Evolutionary conservation across 2,113 vertebrate species (phyloP).

Genomic region (Sylvilagus bachmani): DNA sequence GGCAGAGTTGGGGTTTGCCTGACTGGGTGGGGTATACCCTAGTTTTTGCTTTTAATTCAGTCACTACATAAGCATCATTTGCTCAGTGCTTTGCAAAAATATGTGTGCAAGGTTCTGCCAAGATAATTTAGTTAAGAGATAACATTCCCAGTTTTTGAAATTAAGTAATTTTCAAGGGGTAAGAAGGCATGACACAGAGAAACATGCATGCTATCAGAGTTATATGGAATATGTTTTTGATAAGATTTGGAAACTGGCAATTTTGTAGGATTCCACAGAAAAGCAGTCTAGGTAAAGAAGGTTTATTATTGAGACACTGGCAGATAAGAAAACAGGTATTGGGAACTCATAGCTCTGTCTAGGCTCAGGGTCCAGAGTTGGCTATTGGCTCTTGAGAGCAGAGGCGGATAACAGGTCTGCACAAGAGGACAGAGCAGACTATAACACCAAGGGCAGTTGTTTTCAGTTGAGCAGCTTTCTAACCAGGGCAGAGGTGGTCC

Average conservation of each 20-base stretch:
- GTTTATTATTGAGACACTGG: neutral
- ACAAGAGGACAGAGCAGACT: neutral
- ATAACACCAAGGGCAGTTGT: neutral
- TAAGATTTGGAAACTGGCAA: conserved; percentile 28
- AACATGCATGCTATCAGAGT: neutral
- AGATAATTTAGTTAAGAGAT: neutral
- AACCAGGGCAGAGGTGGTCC: neutral
- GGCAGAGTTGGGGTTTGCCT: neutral
- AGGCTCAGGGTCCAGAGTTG: neutral
- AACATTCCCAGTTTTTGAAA: conserved; percentile 21
- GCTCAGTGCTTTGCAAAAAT: neutral
- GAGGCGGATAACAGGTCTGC: neutral
- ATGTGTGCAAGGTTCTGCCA: neutral
- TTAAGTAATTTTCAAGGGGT: neutral
- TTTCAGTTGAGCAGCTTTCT: neutral
- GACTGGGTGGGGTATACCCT: neutral
- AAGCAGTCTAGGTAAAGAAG: neutral
- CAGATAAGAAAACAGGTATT: neutral
- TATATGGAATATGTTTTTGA: neutral
- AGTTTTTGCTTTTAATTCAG: neutral
- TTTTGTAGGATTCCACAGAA: neutral
- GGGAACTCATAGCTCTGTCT: neutral
- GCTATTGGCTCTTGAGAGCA: neutral
- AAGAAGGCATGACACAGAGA: neutral
- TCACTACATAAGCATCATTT: neutral